Percentiles rank a stretch among this genome's conserved stretches.
phyloP scores from a whole-genome alignment of 2,113 vertebrate genomes.

The Hemicordylus capensis region DNA sequence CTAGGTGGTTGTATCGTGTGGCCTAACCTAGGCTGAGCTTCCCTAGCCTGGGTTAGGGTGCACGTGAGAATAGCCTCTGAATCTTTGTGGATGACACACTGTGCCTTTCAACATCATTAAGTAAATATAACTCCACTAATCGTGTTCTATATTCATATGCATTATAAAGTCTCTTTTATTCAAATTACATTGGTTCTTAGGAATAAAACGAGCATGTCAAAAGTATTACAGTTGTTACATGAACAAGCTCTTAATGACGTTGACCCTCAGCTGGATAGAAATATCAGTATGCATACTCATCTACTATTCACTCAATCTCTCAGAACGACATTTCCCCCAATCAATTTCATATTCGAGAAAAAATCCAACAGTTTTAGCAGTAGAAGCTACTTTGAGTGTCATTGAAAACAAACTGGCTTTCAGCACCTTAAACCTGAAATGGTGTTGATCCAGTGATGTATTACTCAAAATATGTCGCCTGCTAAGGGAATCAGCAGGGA shows the following conservation, averaged over 20 bases:
- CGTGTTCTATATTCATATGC: neutral
- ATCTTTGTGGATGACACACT: neutral
- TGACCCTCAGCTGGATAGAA: neutral
- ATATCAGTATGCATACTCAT: neutral
- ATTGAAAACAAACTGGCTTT: constrained; percentile 52
- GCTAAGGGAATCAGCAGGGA: constrained; percentile 43
- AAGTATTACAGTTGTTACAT: neutral
- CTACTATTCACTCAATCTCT: neutral
- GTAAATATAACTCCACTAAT: neutral
- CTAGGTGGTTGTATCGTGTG: too few relatives aligned
- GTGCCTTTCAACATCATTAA: neutral
- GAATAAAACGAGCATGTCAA: neutral
- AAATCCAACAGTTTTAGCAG: constrained; percentile 31
- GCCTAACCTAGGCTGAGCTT: too few relatives aligned
- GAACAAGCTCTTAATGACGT: constrained; percentile 5
- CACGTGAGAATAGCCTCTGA: too few relatives aligned
- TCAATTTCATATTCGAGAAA: constrained; percentile 22
- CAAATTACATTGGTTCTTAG: neutral
- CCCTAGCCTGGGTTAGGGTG: too few relatives aligned
- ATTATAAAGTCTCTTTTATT: neutral
- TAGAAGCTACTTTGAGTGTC: constrained; percentile 21
- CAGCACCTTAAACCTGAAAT: constrained; percentile 47
- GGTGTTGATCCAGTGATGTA: constrained; percentile 43
- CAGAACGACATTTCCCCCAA: constrained; percentile 13
- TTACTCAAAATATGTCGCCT: constrained; percentile 32